Percentiles rank a stretch among this genome's conserved stretches.
These are phyloP conservation scores for Microplitis manilae DNA, from an alignment of 2,888 invertebrate species.

Conservation along the genomic window DNA sequence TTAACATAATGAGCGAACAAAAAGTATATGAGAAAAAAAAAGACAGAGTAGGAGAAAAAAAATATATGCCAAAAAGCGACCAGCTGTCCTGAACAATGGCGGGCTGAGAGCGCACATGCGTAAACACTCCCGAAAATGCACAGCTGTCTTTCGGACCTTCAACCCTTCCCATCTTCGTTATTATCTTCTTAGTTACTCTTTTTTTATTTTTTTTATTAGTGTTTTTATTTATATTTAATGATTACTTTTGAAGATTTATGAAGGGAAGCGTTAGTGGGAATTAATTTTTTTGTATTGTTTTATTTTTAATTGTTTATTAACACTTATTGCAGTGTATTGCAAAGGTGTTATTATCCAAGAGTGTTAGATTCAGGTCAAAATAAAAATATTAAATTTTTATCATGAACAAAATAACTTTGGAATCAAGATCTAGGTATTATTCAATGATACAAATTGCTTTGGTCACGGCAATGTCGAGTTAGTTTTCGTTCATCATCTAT, in stretches of 20 bases:
- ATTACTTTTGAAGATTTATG: background rate
- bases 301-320: conserved; percentile 3
- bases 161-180: conserved; percentile 24
- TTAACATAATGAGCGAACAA: conserved; percentile 20
- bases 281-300: background rate
- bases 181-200: conserved; percentile 8
- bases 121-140: conserved; percentile 41
- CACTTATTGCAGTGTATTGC: background rate
- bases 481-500: background rate
- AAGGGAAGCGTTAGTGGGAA: background rate
- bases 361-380: conserved; percentile 11
- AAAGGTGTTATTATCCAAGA: background rate
- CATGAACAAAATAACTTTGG: conserved; percentile 23
- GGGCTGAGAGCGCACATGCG: conserved; percentile 43
- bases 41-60: conserved; percentile 17
- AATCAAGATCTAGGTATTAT: conserved; percentile 34
- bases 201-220: conserved; percentile 3
- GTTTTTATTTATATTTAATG: background rate
- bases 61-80: conserved; percentile 41
- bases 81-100: conserved; percentile 52
- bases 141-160: conserved; percentile 37
- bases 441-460: conserved; percentile 40
- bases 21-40: conserved; percentile 36
- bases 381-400: conserved; percentile 22
- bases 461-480: conserved; percentile 39